Evolutionary conservation across 2,113 vertebrate genomes (phyloP).

Genomic region (Onychostruthus taczanowskii): DNA sequence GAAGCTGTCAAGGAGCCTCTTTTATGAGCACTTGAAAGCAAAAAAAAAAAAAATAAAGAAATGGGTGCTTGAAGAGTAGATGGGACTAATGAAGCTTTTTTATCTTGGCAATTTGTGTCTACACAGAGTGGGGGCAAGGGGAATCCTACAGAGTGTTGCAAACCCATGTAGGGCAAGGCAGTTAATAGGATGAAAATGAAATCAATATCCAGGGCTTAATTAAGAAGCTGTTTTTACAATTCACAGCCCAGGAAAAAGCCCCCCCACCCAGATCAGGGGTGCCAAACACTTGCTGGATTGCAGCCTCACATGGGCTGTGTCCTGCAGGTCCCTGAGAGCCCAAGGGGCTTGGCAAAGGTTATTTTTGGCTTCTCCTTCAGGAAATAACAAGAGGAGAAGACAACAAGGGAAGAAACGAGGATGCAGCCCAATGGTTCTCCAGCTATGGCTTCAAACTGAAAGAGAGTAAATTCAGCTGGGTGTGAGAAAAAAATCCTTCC

Average conservation of each 20-base stretch:
- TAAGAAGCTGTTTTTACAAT: neutral
- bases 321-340: neutral
- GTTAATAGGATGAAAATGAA: slow-evolving; percentile 44
- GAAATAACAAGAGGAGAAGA: neutral
- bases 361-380: neutral
- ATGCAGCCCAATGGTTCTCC: no score
- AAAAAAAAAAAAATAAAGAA: neutral
- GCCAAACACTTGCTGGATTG: neutral
- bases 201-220: slow-evolving; percentile 24
- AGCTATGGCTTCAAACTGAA: neutral
- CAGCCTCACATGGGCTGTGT: neutral
- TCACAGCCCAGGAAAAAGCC: neutral
- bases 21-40: slow-evolving; percentile 40
- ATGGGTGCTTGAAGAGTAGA: neutral
- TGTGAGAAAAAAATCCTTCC: neutral
- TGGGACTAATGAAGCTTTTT: slow-evolving; percentile 45
- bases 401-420: neutral
- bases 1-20: slow-evolving; percentile 19
- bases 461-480: neutral
- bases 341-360: neutral
- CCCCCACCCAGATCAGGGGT: neutral
- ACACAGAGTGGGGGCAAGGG: neutral
- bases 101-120: neutral
- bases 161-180: slow-evolving; percentile 24
- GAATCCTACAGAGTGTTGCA: neutral